Evolutionary conservation across 2,888 invertebrate genomes (phyloP).

Genomic region (Phasia obesa): DNA sequence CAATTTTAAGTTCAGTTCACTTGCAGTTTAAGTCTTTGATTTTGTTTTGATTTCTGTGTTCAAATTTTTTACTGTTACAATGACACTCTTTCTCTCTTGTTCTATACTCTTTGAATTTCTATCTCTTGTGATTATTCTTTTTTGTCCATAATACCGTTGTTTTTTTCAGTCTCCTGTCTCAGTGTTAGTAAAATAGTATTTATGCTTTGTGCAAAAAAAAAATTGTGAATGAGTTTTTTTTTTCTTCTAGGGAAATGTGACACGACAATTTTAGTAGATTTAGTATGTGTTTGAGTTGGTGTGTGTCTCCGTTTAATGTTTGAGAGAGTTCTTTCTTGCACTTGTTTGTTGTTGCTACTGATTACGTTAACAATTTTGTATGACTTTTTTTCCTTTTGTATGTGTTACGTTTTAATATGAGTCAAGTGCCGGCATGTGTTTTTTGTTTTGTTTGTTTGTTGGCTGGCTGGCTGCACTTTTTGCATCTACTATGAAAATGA

Average conservation of each 20-base stretch:
- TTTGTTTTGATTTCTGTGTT: slow-evolving; percentile 65
- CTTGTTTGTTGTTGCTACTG: slow-evolving; percentile 52
- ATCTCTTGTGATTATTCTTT: slow-evolving; percentile 39
- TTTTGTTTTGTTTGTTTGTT: slow-evolving; percentile 49
- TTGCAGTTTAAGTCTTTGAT: slow-evolving; percentile 66
- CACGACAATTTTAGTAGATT: slow-evolving; percentile 65
- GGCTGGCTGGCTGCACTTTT: slow-evolving; percentile 64
- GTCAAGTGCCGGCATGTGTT: slow-evolving; percentile 71
- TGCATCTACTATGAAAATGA: slow-evolving; percentile 58
- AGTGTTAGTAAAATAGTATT: slow-evolving; percentile 56
- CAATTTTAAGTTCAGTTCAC: slow-evolving; percentile 52
- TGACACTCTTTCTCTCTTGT: slow-evolving; percentile 20
- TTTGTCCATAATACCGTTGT: slow-evolving; percentile 30
- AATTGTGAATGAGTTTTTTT: slow-evolving; percentile 59
- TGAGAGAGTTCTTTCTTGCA: slow-evolving; percentile 41
- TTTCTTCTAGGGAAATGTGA: slow-evolving; percentile 68
- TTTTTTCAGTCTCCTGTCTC: slow-evolving; percentile 46
- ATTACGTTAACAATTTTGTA: slow-evolving; percentile 66
- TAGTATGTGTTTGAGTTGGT: neutral
- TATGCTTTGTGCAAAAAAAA: slow-evolving; percentile 42
- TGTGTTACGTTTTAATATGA: slow-evolving; percentile 69
- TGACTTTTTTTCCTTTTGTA: slow-evolving; percentile 15
- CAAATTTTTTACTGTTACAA: slow-evolving; percentile 47
- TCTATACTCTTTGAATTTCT: slow-evolving; percentile 39
- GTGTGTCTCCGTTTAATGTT: slow-evolving; percentile 21